Evolutionary conservation across 1,140 invertebrate genomes (phyloP), one percentile per base, ranked within the genome.

Genomic region (Drosophila ambigua): DNA sequence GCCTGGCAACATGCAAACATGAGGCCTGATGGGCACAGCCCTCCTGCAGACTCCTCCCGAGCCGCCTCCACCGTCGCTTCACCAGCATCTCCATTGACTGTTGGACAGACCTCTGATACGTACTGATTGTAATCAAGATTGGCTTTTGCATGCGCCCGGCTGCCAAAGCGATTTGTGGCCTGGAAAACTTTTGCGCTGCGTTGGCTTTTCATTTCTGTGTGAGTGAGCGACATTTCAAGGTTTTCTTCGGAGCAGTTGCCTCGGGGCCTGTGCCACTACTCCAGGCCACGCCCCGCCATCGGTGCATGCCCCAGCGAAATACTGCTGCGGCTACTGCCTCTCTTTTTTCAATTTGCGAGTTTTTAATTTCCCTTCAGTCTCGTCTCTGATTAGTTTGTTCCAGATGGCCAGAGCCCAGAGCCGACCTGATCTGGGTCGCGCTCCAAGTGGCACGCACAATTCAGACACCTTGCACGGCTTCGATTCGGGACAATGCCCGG

Each of bases 91-190:
- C 43, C 73, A 73, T 62, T 53, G 62, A 65, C 58, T 68, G 58
- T 65, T 48, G 68, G 62, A 41, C 39, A 15, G 20, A 85, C 78
- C 50, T 57, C 64, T 57, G 68, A 57, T 57, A 49, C 65, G 24
- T 16, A 66, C 55, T 75, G 81, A 85, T 85, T 85, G 82, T 81
- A 87, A 85, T 85, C 82, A 67, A 85, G 82, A 85, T 85, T 85
- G 81, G 81, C 77, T 84, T 79, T 84, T 85, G 77, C 81, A 67
- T 80, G 81, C 52, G 73, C 77, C 55, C 46, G 63, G 43, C 57
- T 71, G 74, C 74, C 68, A 85, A 60, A 61, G 54, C 73, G 73
- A 78, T 87, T 85, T 85, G 81, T 74, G 82, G 78, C 74, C 66
- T 72, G 82, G 50, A 77, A 84, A 85, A 85, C 67, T 24, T 72